Conservation (phyloP, 2,888 invertebrate species). For the Mantis religiosa region DNA sequence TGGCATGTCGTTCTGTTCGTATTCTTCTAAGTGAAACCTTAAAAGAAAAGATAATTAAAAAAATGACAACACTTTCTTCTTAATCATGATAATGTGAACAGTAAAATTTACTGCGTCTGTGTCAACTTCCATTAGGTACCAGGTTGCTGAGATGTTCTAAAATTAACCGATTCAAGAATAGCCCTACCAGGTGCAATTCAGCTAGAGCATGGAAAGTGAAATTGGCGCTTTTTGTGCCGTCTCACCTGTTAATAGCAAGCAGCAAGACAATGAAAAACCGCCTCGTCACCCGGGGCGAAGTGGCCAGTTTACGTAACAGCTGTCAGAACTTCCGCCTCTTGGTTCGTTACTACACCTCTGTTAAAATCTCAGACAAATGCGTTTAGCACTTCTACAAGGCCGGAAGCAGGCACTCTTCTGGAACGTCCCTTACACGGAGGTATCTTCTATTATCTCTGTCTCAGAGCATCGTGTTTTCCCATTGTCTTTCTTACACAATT, state of each 20-base stretch:
- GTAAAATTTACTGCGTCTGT: neutral
- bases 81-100: neutral
- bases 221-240: neutral
- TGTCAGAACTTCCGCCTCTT: neutral
- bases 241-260: neutral
- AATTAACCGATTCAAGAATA: neutral
- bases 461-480: too few relatives aligned
- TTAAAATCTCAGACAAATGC: neutral
- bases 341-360: neutral
- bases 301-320: neutral
- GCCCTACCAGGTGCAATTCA: neutral
- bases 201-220: neutral
- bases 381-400: neutral
- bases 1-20: too few relatives aligned
- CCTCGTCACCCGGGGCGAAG: neutral
- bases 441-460: neutral
- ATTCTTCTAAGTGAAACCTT: too few relatives aligned
- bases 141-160: neutral
- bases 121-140: neutral
- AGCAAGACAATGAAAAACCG: neutral
- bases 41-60: too few relatives aligned
- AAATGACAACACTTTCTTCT: too few relatives aligned
- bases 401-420: neutral
- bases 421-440: neutral
- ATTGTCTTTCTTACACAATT: too few relatives aligned